Evolutionary conservation across 1,140 invertebrate species (phyloP).

Genomic region (Teleopsis dalmanni): DNA sequence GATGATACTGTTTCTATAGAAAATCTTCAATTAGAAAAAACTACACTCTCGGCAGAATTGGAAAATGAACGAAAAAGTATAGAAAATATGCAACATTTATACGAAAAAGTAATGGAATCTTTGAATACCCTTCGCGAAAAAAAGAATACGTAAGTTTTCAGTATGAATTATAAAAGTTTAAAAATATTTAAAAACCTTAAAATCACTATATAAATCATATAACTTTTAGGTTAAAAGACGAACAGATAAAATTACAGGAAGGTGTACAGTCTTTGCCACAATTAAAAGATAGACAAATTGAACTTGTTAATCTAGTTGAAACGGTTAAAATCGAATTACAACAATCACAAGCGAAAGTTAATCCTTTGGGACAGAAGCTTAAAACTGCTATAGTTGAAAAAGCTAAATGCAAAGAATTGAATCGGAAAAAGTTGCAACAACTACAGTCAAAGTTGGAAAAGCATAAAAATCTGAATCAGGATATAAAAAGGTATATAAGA

Average conservation of each 20-base stretch:
- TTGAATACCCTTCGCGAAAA: constrained; percentile 31
- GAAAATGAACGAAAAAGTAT: constrained; percentile 27
- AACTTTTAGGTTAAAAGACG: constrained; percentile 19
- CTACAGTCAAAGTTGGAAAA: constrained; percentile 36
- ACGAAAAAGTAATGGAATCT: constrained; percentile 43
- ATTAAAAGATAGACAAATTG: constrained; percentile 30
- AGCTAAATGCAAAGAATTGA: constrained; percentile 42
- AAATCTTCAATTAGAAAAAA: constrained; percentile 33
- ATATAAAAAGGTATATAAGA: constrained; percentile 29
- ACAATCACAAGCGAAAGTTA: constrained; percentile 40
- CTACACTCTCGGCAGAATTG: constrained; percentile 25
- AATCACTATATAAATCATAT: background rate
- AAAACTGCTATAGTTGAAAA: constrained; percentile 40
- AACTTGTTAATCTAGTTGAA: constrained; percentile 31
- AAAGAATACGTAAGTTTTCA: constrained; percentile 14
- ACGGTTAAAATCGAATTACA: constrained; percentile 41
- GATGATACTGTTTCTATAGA: constrained; percentile 24
- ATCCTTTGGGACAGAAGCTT: constrained; percentile 43
- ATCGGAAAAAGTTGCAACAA: constrained; percentile 32
- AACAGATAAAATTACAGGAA: constrained; percentile 37
- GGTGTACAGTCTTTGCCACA: constrained; percentile 41
- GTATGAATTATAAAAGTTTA: constrained; percentile 15
- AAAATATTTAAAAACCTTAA: background rate
- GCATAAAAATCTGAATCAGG: constrained; percentile 37
- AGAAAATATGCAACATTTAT: constrained; percentile 51